phyloP scores from a whole-genome alignment of 2,113 vertebrate species.

The Prochilodus magdalenae region DNA sequence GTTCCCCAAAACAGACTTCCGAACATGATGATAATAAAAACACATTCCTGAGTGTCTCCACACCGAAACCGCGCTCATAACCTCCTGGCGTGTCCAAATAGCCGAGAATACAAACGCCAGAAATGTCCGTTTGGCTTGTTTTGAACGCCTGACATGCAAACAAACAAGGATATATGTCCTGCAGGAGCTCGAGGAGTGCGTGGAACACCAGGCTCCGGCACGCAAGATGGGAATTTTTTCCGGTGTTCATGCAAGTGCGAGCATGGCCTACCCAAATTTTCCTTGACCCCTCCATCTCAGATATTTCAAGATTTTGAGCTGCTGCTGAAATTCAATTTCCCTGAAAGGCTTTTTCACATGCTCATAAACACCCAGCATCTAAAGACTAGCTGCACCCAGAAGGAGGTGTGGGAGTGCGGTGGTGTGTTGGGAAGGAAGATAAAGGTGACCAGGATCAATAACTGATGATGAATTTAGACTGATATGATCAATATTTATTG shows the following conservation, averaged over 20 bases:
- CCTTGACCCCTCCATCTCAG: neutral
- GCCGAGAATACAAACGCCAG: neutral
- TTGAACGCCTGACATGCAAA: neutral
- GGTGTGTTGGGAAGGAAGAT: too few species aligned
- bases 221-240: neutral
- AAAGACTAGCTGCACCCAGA: too few species aligned
- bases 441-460: too few species aligned
- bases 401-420: too few species aligned
- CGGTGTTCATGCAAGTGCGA: neutral
- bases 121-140: neutral
- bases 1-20: neutral
- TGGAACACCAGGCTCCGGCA: neutral
- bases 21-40: neutral
- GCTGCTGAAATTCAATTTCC: neutral
- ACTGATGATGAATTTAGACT: too few species aligned
- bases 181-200: neutral
- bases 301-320: neutral
- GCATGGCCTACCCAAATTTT: neutral
- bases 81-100: neutral
- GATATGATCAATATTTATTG: too few species aligned
- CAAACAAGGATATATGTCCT: neutral
- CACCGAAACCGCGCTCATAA: neutral
- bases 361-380: conserved; percentile 6
- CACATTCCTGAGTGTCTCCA: neutral
- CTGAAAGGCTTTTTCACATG: neutral